phyloP scores from a whole-genome alignment of 2,888 invertebrate species.

The Hybos culiciformis region DNA sequence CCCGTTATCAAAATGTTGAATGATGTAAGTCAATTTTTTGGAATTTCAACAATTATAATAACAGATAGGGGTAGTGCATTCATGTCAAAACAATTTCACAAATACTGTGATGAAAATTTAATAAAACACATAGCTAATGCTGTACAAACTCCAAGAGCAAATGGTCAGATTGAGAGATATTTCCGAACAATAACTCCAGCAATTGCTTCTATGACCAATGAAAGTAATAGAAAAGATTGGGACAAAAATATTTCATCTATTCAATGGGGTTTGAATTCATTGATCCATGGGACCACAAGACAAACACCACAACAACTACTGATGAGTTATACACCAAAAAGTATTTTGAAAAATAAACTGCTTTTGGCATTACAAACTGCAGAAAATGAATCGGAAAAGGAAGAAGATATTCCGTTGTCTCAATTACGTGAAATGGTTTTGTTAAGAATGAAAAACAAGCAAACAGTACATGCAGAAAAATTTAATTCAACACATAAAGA shows the following conservation, averaged over 20 bases:
- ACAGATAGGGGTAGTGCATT: slow-evolving; percentile 20
- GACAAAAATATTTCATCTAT: slow-evolving; percentile 3
- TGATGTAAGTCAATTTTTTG: slow-evolving; percentile 16
- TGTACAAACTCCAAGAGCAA: slow-evolving; percentile 15
- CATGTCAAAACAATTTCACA: slow-evolving; percentile 15
- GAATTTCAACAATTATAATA: slow-evolving; percentile 17
- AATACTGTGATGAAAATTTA: slow-evolving; percentile 13
- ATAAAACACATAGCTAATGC: slow-evolving; percentile 18
- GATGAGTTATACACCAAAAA: background rate
- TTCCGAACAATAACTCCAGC: slow-evolving; percentile 9
- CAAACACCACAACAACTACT: background rate
- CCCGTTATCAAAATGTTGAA: slow-evolving; percentile 11
- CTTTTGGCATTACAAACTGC: background rate
- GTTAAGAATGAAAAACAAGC: too few species aligned
- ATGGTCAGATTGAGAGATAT: slow-evolving; percentile 16
- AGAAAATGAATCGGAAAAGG: background rate
- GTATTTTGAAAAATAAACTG: slow-evolving; percentile 4
- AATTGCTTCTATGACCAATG: slow-evolving; percentile 5
- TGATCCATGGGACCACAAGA: background rate
- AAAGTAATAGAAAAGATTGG: slow-evolving; percentile 1
- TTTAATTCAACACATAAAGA: background rate
- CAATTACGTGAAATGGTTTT: background rate
- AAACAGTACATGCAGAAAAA: background rate
- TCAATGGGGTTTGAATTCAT: slow-evolving; percentile 1
- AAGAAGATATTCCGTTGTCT: background rate